Conservation (phyloP, 2,888 invertebrate species). For the Willowsia nigromaculata region DNA sequence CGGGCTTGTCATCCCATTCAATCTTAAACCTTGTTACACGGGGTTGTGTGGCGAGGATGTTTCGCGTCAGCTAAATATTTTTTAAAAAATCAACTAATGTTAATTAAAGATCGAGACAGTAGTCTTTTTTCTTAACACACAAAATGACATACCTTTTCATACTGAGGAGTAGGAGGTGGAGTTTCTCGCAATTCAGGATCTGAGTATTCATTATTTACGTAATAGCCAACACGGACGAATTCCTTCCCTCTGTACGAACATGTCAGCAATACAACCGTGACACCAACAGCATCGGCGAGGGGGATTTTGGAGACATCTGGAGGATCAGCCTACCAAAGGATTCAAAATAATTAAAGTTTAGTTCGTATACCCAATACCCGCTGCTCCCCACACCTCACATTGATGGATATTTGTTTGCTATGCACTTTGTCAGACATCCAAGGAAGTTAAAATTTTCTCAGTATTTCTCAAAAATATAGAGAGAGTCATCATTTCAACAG, state of each 20-base stretch:
- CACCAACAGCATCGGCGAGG: slow-evolving; percentile 97
- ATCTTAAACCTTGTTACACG: slow-evolving; percentile 98
- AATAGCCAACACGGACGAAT: slow-evolving; percentile 98
- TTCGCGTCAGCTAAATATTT: slow-evolving; percentile 86
- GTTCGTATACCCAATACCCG: too few relatives aligned
- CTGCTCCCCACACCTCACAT: too few relatives aligned
- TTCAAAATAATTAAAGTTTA: too few relatives aligned
- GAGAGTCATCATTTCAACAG: slow-evolving; percentile 33
- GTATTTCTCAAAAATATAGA: slow-evolving; percentile 25
- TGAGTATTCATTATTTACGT: slow-evolving; percentile 97
- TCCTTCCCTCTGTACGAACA: slow-evolving; percentile 96
- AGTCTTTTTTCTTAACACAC: too few relatives aligned
- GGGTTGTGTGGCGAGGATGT: slow-evolving; percentile 93
- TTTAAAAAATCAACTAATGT: slow-evolving; percentile 46
- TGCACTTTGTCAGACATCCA: slow-evolving; percentile 55
- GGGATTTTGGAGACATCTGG: slow-evolving; percentile 97
- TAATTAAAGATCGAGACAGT: too few relatives aligned
- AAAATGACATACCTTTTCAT: slow-evolving; percentile 88
- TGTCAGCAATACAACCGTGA: slow-evolving; percentile 96
- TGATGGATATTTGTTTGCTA: background rate
- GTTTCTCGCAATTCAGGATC: slow-evolving; percentile 96
- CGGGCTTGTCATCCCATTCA: slow-evolving; percentile 91
- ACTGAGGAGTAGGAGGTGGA: slow-evolving; percentile 94
- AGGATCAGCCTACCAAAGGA: slow-evolving; percentile 89
- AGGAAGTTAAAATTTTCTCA: slow-evolving; percentile 63